phyloP scores from a whole-genome alignment of 2,113 vertebrate species.

The Ranitomeya imitator region DNA sequence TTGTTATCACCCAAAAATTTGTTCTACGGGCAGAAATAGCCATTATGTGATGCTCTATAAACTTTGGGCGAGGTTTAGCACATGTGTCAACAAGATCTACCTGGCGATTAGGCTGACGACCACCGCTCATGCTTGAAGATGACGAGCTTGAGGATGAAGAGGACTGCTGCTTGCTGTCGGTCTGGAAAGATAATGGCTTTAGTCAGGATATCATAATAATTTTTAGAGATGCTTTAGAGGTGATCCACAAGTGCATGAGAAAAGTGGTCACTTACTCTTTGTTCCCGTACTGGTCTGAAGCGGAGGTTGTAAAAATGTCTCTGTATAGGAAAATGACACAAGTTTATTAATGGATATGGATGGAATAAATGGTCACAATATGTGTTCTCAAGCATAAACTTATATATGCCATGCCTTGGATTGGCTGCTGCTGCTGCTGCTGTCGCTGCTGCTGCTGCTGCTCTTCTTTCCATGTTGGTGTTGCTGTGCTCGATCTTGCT shows the following conservation, averaged over 20 bases:
- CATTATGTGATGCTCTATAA: background rate
- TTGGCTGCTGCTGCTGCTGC: fast-evolving
- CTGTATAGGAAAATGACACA: constrained; percentile 8
- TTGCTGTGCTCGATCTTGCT: background rate
- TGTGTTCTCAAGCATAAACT: background rate
- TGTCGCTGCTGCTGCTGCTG: fast-evolving
- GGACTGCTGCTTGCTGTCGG: background rate
- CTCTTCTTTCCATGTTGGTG: background rate
- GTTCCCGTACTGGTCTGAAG: background rate
- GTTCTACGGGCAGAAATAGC: constrained; percentile 60
- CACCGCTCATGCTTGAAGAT: background rate
- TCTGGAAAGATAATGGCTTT: background rate
- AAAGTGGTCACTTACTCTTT: background rate
- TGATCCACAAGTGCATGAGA: background rate
- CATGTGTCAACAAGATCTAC: background rate
- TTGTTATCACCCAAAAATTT: constrained; percentile 70
- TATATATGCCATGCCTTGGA: background rate
- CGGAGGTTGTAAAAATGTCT: constrained; percentile 31
- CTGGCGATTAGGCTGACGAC: background rate
- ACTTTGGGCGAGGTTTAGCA: too few relatives aligned
- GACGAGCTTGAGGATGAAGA: constrained; percentile 40
- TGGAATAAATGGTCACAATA: background rate
- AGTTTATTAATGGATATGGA: background rate
- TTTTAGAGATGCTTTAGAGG: background rate
- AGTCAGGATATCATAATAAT: background rate